A percentile compares a stretch with the other conserved stretches of the same genome.
Evolutionary conservation across 2,113 vertebrate genomes (phyloP).

Genomic region (Eolophus roseicapilla): DNA sequence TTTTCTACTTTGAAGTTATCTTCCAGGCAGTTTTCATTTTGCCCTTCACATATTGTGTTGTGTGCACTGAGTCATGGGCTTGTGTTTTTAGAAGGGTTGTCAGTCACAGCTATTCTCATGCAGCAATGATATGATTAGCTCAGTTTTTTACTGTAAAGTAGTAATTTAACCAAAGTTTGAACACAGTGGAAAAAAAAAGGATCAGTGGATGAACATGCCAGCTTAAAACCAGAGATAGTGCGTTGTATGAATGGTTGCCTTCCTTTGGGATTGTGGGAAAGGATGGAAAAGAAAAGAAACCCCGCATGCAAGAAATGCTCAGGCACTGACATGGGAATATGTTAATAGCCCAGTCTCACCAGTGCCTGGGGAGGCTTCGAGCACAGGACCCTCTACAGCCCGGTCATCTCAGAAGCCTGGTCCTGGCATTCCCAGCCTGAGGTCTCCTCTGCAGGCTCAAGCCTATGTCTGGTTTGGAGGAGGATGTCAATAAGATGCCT

Average conservation of each 20-base stretch:
- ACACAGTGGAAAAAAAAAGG: not conserved
- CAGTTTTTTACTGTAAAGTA: constrained; percentile 10
- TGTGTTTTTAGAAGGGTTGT: constrained; percentile 32
- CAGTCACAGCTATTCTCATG: constrained; percentile 29
- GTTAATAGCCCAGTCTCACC: not conserved
- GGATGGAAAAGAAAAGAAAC: not conserved
- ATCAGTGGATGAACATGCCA: not conserved
- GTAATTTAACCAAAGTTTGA: constrained; percentile 39
- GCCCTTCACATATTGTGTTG: not conserved
- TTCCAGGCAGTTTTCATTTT: constrained; percentile 24
- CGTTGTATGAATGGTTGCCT: not conserved
- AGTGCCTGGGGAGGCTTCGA: not conserved
- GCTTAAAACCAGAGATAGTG: not conserved
- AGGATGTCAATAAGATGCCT: not conserved
- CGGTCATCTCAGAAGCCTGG: not conserved
- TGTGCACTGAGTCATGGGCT: constrained; percentile 24
- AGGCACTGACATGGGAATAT: not conserved
- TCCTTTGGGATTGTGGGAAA: not conserved
- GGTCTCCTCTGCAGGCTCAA: not conserved
- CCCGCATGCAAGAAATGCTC: not conserved
- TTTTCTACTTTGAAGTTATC: not conserved
- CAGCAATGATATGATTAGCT: constrained; percentile 9
- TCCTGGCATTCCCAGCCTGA: not conserved
- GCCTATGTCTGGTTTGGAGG: not conserved
- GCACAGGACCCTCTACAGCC: not conserved